phyloP scores from a whole-genome alignment of 2,113 vertebrate genomes.

The Phocoena phocoena region DNA sequence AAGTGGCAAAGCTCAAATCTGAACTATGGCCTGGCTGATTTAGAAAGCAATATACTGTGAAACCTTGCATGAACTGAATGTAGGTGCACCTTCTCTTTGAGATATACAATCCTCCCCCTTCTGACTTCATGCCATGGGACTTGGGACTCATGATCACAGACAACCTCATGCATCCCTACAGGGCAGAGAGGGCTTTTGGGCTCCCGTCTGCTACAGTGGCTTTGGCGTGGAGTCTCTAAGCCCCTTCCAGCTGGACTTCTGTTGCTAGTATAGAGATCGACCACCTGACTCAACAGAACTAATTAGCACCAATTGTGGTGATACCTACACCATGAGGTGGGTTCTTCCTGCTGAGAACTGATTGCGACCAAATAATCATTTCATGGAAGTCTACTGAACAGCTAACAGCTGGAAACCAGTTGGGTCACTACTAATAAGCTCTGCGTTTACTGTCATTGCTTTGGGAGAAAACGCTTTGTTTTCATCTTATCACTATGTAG shows the following conservation, averaged over 20 bases:
- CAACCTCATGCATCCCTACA: not conserved
- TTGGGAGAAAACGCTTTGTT: conserved; percentile 15
- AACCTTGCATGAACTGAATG: not conserved
- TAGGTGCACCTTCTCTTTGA: not conserved
- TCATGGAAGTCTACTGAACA: conserved; percentile 16
- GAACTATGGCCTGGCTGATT: not conserved
- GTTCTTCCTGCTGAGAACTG: conserved; percentile 50
- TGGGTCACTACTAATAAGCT: not conserved
- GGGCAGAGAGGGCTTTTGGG: not conserved
- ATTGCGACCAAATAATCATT: conserved; percentile 57
- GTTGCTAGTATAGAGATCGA: not conserved
- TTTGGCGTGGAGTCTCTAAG: not conserved
- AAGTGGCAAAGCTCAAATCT: not conserved
- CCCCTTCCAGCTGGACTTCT: not conserved
- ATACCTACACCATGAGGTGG: conserved; percentile 52
- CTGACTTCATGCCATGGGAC: not conserved
- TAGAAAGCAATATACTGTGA: not conserved
- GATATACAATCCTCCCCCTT: not conserved
- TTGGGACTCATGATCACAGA: not conserved
- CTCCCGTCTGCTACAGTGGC: not conserved
- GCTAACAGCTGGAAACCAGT: not conserved
- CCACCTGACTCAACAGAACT: not conserved
- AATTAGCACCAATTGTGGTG: conserved; percentile 42
- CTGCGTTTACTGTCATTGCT: not conserved
- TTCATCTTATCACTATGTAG: not conserved